Evolutionary conservation across 2,797 vertebrate species (phyloP).

Genomic region (Synaphobranchus kaupii): DNA sequence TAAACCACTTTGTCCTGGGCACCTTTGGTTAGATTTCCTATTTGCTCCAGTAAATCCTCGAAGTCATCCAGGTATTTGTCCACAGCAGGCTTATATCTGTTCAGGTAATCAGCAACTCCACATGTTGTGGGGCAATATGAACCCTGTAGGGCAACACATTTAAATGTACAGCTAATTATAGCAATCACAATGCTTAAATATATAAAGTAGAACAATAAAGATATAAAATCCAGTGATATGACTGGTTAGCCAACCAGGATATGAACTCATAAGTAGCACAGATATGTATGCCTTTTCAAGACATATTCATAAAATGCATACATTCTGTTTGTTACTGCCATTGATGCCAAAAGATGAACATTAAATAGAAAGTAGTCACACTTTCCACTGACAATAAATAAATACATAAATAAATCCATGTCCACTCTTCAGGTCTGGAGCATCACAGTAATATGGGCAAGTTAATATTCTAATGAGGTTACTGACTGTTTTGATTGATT

Average conservation of each 20-base stretch:
- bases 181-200: too few relatives aligned
- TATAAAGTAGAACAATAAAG: too few relatives aligned
- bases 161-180: neutral
- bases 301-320: too few relatives aligned
- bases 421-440: too few relatives aligned
- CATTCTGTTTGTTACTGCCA: too few relatives aligned
- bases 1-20: constrained; percentile 60
- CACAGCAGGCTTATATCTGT: constrained; percentile 61
- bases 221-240: neutral
- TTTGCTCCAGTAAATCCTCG: constrained; percentile 63
- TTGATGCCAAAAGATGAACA: neutral
- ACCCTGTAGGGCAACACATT: constrained; percentile 70
- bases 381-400: neutral
- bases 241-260: too few relatives aligned
- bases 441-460: too few relatives aligned
- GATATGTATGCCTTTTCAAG: too few relatives aligned
- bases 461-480: too few relatives aligned
- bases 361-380: neutral
- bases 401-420: neutral
- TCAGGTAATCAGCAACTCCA: constrained; percentile 83
- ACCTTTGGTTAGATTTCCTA: constrained; percentile 74
- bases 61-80: constrained; percentile 65
- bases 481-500: too few relatives aligned
- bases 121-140: constrained; percentile 92
- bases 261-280: too few relatives aligned